Evolutionary conservation across 2,797 vertebrate species (phyloP), one percentile per base, ranked within the genome.

Genomic region (Bovichtus variegatus): DNA sequence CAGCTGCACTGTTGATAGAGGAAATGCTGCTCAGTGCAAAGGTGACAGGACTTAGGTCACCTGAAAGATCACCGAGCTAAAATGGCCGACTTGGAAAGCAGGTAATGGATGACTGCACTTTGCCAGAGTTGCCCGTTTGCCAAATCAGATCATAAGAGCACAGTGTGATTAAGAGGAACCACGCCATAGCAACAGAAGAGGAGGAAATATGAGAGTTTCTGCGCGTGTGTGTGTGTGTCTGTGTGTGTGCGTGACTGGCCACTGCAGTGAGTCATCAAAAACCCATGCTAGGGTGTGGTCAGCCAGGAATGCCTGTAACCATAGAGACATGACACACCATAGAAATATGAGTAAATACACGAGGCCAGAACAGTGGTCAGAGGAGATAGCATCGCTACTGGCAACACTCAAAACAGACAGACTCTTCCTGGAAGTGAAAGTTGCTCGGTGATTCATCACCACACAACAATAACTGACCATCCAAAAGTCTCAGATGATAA

Each of bases 241-340:
- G 50, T 19, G 40, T 38, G 50, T 40, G 51, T 27, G 40, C 2
- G 49, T 1, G 54, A 36, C 12, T 55, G 76, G 74, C 70, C 62
- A 6, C 77, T 65, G 81, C 75, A 60, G 11, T 92, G 91, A 92
- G 5, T 91, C 90, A 92, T 84, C 78, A 62, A 21, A 84, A 70
- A 25, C 67, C 55, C 46, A 12, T 19, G 74, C 29, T 38, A 62
- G 88, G 93, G 90, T 9, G 89, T 58, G 90, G 89, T 50, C 9
- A 5, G 60, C 25, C 57, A 67, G 75, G 81, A 83, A 87, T 85
- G 72, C 58, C 47, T 40, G 89, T 78, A 76, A 79, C 90, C 83
- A 80, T 82, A 29, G 87, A 15, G 88, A 92, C 79, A 5, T 76
- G 89, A 87, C 80, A 43, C 83, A 84, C 41, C 68, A 49, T 27